Evolutionary conservation across 1,140 invertebrate genomes (phyloP).

Genomic region (Acromyrmex echinatior): DNA sequence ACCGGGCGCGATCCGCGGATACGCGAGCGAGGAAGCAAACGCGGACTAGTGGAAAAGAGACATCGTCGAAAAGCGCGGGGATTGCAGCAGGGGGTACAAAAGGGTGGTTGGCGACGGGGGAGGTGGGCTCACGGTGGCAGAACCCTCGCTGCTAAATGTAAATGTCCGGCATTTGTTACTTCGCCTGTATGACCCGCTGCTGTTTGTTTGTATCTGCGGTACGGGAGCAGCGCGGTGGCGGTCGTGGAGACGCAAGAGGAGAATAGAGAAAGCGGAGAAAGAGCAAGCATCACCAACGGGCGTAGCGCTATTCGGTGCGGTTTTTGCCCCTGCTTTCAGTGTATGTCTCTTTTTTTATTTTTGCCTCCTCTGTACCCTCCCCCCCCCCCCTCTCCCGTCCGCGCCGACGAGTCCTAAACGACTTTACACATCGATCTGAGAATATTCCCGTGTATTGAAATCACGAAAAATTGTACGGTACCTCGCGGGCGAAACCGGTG

Average conservation of each 20-base stretch:
- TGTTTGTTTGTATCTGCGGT: conserved; percentile 83
- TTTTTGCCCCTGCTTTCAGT: conserved; percentile 66
- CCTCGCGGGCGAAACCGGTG: conserved; percentile 39
- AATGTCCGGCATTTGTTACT: conserved; percentile 86
- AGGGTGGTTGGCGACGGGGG: neutral
- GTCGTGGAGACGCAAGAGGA: conserved; percentile 38
- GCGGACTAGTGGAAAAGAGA: conserved; percentile 39
- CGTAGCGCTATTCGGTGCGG: conserved; percentile 57
- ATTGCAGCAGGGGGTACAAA: conserved; percentile 18
- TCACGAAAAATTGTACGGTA: conserved; percentile 58
- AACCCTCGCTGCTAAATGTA: conserved; percentile 83
- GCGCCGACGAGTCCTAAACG: conserved; percentile 58
- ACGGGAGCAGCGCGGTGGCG: conserved; percentile 58
- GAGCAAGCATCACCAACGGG: conserved; percentile 59
- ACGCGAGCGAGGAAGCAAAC: neutral
- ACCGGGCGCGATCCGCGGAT: conserved; percentile 44
- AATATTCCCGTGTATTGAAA: conserved; percentile 67
- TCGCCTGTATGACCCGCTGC: conserved; percentile 82
- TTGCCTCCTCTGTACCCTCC: conserved; percentile 43
- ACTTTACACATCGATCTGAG: conserved; percentile 68
- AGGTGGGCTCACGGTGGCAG: conserved; percentile 42
- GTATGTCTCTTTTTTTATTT: conserved; percentile 78
- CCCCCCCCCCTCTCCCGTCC: neutral
- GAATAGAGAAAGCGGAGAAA: conserved; percentile 61
- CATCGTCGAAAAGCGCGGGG: conserved; percentile 44